phyloP scores from a whole-genome alignment of 2,113 vertebrate species.

The Calidris pugnax region DNA sequence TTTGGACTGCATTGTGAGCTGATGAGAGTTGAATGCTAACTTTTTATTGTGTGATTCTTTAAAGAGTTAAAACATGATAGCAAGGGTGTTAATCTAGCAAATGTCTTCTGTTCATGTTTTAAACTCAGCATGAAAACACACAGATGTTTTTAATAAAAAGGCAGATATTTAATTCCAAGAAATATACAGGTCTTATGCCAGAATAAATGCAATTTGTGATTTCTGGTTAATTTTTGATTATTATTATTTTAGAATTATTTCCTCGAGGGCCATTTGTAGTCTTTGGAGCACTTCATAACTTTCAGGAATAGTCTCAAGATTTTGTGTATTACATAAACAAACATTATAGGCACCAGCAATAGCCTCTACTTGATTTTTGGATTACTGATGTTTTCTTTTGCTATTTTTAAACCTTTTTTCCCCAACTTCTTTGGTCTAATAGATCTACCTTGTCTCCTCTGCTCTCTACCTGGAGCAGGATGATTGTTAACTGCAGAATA shows the following conservation, averaged over 20 bases:
- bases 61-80: constrained; percentile 39
- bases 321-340: constrained; percentile 8
- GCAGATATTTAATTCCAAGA: constrained; percentile 35
- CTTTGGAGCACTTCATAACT: constrained; percentile 3
- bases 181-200: constrained; percentile 5
- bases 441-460: background rate
- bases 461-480: background rate
- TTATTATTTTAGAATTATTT: constrained; percentile 40
- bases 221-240: constrained; percentile 42
- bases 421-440: background rate
- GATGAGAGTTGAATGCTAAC: constrained; percentile 23
- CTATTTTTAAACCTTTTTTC: background rate
- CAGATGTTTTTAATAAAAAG: constrained; percentile 45
- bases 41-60: constrained; percentile 8
- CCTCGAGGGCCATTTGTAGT: background rate
- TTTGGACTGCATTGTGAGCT: background rate
- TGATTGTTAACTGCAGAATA: background rate
- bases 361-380: background rate
- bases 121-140: background rate
- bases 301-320: background rate
- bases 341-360: background rate
- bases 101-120: constrained; percentile 10
- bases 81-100: constrained; percentile 44
- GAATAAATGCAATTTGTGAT: constrained; percentile 35
- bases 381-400: background rate